Evolutionary conservation across 2,888 invertebrate species (phyloP).

Genomic region (Halictus ligatus): DNA sequence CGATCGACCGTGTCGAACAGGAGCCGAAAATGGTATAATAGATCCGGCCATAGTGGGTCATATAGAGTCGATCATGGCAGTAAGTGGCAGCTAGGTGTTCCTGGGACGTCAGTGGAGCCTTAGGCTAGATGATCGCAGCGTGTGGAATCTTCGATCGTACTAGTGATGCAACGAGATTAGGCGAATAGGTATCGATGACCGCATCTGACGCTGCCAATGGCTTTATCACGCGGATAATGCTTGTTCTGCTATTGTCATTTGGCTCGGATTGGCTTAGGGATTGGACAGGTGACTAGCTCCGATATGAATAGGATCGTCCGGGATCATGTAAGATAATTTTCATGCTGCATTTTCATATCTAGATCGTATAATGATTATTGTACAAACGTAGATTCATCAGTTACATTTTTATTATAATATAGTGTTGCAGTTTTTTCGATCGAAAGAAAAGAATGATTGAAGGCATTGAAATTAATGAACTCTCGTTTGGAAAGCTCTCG

Average conservation of each 20-base stretch:
- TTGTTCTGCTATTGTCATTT: constrained; percentile 1
- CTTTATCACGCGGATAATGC: not conserved
- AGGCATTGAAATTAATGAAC: not conserved
- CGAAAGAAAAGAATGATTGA: not conserved
- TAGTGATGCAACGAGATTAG: not conserved
- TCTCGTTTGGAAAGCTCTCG: not conserved
- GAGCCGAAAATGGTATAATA: not conserved
- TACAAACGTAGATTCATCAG: not conserved
- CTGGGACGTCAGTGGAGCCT: not conserved
- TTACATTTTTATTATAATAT: not conserved
- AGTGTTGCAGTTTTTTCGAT: too few relatives aligned
- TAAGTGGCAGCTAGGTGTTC: not conserved
- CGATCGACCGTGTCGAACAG: not conserved
- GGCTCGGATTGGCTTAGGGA: not conserved
- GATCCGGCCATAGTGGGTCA: not conserved
- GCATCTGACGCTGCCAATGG: not conserved
- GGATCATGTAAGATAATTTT: not conserved
- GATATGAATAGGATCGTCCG: not conserved
- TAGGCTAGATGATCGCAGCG: not conserved
- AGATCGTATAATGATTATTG: not conserved
- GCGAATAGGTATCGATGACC: constrained; percentile 14
- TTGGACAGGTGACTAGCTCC: not conserved
- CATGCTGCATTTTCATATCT: not conserved
- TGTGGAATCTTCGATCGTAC: not conserved
- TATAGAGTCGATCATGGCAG: not conserved